Percentiles rank a stretch among this genome's conserved stretches.
These are phyloP conservation scores for Xylocopa sonorina DNA, from an alignment of 1,140 invertebrate species.

Conservation along the genomic window DNA sequence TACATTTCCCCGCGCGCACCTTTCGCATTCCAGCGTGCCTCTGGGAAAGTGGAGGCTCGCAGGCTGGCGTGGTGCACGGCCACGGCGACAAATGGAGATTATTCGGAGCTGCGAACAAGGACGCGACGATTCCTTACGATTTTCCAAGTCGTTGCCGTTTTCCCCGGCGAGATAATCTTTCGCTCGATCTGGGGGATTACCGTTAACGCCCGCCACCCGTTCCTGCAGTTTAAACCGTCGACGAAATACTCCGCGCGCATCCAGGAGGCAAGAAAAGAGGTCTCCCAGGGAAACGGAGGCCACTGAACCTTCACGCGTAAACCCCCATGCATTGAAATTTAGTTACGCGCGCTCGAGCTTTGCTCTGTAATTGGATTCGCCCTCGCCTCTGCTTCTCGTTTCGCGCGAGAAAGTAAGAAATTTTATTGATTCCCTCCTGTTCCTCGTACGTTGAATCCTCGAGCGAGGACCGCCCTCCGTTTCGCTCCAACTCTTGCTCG, in stretches of 20 bases:
- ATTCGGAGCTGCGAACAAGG: slow-evolving; percentile 60
- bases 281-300: not conserved
- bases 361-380: slow-evolving; percentile 33
- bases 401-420: not conserved
- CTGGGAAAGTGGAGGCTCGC: slow-evolving; percentile 22
- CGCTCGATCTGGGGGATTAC: slow-evolving; percentile 69
- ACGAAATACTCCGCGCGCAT: slow-evolving; percentile 19
- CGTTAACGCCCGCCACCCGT: slow-evolving; percentile 49
- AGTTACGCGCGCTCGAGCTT: slow-evolving; percentile 18
- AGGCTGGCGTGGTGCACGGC: slow-evolving; percentile 29
- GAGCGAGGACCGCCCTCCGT: not conserved
- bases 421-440: not conserved
- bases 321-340: slow-evolving; percentile 26
- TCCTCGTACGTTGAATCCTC: too few species aligned
- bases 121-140: slow-evolving; percentile 59
- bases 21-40: not conserved
- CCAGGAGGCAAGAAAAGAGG: not conserved
- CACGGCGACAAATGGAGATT: slow-evolving; percentile 62
- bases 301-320: not conserved
- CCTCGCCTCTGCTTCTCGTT: not conserved
- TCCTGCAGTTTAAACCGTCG: slow-evolving; percentile 15
- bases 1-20: not conserved
- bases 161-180: slow-evolving; percentile 66
- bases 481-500: too few species aligned
- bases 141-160: slow-evolving; percentile 68